Conservation (phyloP, 2,888 invertebrate species). For the Rhopalosiphum nymphaeae region DNA sequence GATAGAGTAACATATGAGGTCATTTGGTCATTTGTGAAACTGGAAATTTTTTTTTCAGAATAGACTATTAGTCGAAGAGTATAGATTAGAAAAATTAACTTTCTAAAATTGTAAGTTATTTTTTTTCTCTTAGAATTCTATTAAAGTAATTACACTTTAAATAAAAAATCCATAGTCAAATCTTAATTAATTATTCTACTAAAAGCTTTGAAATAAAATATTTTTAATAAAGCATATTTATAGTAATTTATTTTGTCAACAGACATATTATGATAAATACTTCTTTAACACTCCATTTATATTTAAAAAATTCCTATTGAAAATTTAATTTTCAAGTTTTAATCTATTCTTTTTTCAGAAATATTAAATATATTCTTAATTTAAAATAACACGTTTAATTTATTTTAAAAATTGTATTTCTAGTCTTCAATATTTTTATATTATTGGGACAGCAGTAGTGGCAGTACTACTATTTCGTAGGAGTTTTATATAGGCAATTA, state of each 20-base stretch:
- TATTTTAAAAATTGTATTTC: no score
- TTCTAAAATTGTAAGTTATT: neutral
- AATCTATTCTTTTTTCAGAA: constrained; percentile 12
- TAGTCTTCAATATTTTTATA: neutral
- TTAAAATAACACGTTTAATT: neutral
- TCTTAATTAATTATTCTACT: neutral
- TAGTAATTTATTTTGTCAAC: neutral
- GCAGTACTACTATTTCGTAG: no score
- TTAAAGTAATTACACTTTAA: neutral
- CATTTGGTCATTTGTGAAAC: neutral
- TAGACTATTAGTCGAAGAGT: neutral
- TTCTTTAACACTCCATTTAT: neutral
- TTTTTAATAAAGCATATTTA: neutral
- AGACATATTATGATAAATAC: constrained; percentile 21
- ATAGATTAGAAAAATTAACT: neutral
- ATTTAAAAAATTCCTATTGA: neutral
- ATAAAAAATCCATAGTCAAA: neutral
- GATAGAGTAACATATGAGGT: neutral
- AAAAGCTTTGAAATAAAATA: neutral
- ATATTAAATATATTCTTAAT: neutral
- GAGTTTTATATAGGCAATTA: no score
- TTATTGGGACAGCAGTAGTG: no score
- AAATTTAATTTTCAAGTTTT: neutral
- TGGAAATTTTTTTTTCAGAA: neutral
- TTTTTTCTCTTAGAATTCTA: neutral